Evolutionary conservation across 1,140 invertebrate species (phyloP).

Genomic region (Caenorhabditis remanei): DNA sequence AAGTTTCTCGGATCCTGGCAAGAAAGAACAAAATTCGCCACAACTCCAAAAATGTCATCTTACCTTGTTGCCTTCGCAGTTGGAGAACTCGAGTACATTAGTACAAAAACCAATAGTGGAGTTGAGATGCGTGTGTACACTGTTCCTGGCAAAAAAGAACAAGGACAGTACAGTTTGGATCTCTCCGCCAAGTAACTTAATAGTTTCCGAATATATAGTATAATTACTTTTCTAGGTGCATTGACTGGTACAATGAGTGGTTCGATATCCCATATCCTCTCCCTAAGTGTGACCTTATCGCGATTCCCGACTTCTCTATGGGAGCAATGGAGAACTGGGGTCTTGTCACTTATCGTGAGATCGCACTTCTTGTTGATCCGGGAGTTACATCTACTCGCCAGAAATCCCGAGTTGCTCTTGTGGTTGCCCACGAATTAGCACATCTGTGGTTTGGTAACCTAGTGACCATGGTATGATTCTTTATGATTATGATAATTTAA

Average conservation of each 20-base stretch:
- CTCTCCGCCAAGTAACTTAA: conserved; percentile 81
- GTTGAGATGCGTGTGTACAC: conserved; percentile 84
- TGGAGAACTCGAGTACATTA: conserved; percentile 79
- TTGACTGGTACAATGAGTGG: conserved; percentile 88
- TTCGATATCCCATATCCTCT: conserved; percentile 87
- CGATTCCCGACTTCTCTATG: conserved; percentile 76
- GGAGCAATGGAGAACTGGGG: conserved; percentile 86
- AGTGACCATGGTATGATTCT: conserved; percentile 73
- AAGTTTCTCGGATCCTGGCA: no score
- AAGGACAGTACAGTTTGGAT: conserved; percentile 86
- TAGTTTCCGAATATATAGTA: no score
- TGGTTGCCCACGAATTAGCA: conserved; percentile 90
- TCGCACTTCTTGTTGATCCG: conserved; percentile 84
- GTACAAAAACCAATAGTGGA: conserved; percentile 73
- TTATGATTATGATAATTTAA: not conserved
- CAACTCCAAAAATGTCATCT: conserved; percentile 79
- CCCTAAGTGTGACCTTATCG: conserved; percentile 78
- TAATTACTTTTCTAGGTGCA: conserved; percentile 78
- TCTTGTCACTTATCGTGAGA: conserved; percentile 89
- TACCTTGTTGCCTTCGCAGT: conserved; percentile 80
- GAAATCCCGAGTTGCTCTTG: conserved; percentile 84
- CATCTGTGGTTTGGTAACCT: conserved; percentile 81
- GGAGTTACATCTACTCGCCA: conserved; percentile 80
- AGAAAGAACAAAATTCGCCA: conserved; percentile 74
- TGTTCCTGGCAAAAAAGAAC: conserved; percentile 84